Base-by-base conservation (phyloP, 2,113 vertebrate genomes). In the Atlantisia rogersi region DNA sequence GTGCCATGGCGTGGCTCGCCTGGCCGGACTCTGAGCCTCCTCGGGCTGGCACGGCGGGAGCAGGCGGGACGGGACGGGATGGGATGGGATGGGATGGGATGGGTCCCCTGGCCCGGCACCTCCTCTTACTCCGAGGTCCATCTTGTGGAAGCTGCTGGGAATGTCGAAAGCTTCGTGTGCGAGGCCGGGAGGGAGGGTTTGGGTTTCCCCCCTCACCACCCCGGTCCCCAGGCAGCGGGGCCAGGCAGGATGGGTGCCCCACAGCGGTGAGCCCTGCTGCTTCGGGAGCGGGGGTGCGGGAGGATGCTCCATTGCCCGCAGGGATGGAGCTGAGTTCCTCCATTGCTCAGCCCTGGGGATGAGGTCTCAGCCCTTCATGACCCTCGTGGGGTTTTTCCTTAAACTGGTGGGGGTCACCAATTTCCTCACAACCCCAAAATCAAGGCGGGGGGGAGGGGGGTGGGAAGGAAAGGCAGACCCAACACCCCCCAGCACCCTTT, bases 81-180 rank as follows among this genome's bases (percentile, higher is more conserved):
- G 88, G 69, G 18, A 35, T 1, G 31, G 32, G 78, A n/a, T 0
- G 12, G 78, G 83, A n/a, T 0, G 12, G 80, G 55, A 53, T 5
- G 65, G 12, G 56, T 94, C 74, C 90, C 78, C 95, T 42, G 39
- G 19, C 90, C 20, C 59, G 11, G 76, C 94, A 68, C 92, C 96
- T 92, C 89, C 92, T 97, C 86, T 71, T 37, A 94, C 92, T 93
- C 95, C 62, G 91, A 86, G 97, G 92, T 97, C 97, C 97, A 95
- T 94, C 98, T 98, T 94, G 92, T 95, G 98, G 98, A 96, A 91
- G 90, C 64, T 96, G 81, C 82, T 65, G 97, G 97, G 86, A 98
- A 78, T 86, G 97, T 77, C 95, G 2, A 62, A 90, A 59, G 29
- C 29, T 78, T 46, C 2, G 1, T 35, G 6, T 3, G 20, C 0